Evolutionary conservation across 1,140 invertebrate genomes (phyloP).

Genomic region (Pissodes strobi): DNA sequence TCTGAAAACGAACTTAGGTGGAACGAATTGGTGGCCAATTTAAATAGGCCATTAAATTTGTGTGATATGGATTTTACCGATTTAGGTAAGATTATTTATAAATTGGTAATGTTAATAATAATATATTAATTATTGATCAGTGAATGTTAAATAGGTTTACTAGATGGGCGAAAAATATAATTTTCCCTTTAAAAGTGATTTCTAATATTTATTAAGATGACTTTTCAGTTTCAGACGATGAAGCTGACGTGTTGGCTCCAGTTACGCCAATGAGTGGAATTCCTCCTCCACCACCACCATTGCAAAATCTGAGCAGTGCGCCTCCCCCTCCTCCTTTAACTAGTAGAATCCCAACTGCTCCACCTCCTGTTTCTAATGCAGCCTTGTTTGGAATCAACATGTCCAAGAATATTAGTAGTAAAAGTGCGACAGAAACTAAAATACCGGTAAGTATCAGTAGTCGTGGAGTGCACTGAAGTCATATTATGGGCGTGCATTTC

Average conservation of each 20-base stretch:
- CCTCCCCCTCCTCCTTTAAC: constrained; percentile 56
- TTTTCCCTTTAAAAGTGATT: too few relatives aligned
- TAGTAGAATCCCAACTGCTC: constrained; percentile 48
- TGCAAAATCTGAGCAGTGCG: constrained; percentile 55
- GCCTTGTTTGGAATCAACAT: constrained; percentile 51
- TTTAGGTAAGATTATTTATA: constrained; percentile 61
- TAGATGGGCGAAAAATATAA: too few relatives aligned
- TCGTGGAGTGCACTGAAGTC: not conserved
- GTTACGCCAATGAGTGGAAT: constrained; percentile 65
- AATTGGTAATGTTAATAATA: not conserved
- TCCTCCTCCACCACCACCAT: constrained; percentile 74
- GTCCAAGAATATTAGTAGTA: constrained; percentile 51
- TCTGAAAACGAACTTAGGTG: constrained; percentile 93
- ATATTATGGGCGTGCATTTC: not conserved
- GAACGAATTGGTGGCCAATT: constrained; percentile 84
- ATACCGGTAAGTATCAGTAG: constrained; percentile 55
- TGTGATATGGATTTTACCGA: constrained; percentile 98
- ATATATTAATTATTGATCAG: too few relatives aligned
- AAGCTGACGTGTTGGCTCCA: constrained; percentile 68
- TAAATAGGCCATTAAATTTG: constrained; percentile 83
- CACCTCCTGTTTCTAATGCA: constrained; percentile 56
- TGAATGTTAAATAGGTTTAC: not conserved
- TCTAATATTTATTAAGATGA: too few relatives aligned
- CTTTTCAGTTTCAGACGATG: constrained; percentile 69
- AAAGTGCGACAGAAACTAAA: constrained; percentile 53